Evolutionary conservation across 2,797 vertebrate genomes (phyloP), one percentile per base, ranked within the genome.

Genomic region (Sebastes matsubarae): DNA sequence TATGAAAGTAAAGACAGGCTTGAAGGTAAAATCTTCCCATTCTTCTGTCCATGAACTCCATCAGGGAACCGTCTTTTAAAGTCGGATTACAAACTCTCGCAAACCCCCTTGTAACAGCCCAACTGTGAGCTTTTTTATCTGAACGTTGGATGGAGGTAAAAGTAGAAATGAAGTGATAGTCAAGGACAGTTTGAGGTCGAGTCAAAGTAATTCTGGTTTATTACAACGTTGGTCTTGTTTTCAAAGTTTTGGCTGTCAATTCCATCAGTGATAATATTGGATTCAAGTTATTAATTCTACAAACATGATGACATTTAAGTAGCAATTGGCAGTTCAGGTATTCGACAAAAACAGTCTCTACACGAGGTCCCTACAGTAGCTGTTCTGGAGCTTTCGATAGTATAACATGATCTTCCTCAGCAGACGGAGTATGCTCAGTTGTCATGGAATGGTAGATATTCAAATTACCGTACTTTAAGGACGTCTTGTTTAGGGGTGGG

Each of bases 41-140:
- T 80, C 22, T 79, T 71, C 73, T 24, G 27, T 61, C 22, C 36
- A 42, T 80, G 75, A 87, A 82, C 86, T 79, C 80, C 85, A 32
- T 74, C 61, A 46, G 90, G 84, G 88, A 85, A 66, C 22, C 0
- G 2, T 54, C 10, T 82, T 82, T 83, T 58, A 76, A 81, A 64
- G 58, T 80, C 50, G 61, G 36, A 68, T 81, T 27, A 61, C 42
- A 82, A 68, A 82, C 71, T 74, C n/a, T 29, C n/a, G 22, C 36
- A 79, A 77, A 71, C 22, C n/a, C n/a, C 24, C 2, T 46, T 36
- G n/a, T 34, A 70, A 57, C 30, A 63, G 38, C 22, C 2, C 1
- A 5, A 30, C 55, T 79, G n/a, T 14, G 30, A 81, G 32, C 38
- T 75, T 87, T 79, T 79, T 87, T 24, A 64, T 61, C 18, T 25